Evolutionary conservation across 2,797 vertebrate species (phyloP).

Genomic region (Parauchenoglanis punctatus): DNA sequence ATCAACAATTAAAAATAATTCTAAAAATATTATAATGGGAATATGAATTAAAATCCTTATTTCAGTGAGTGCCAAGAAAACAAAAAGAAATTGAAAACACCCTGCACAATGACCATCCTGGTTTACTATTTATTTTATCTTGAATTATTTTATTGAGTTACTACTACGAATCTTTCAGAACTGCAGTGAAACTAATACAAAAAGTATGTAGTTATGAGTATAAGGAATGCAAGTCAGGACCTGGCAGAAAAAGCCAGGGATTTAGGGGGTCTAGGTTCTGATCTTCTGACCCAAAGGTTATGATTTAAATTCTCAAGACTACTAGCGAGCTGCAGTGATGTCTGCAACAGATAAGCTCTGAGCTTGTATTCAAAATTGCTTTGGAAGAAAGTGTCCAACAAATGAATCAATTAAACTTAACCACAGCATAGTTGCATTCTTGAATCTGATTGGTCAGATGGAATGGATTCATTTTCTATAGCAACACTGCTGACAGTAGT

Average conservation of each 20-base stretch:
- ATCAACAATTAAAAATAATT: neutral
- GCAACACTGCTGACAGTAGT: neutral
- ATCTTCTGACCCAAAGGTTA: neutral
- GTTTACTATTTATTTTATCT: neutral
- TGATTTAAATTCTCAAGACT: neutral
- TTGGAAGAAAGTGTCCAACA: neutral
- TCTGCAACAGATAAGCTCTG: neutral
- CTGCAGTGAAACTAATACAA: neutral
- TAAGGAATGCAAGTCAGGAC: neutral
- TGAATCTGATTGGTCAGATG: neutral
- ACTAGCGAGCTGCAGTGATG: no score
- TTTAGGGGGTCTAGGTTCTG: neutral
- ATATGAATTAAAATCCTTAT: neutral
- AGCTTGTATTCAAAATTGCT: neutral
- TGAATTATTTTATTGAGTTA: neutral
- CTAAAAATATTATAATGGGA: neutral
- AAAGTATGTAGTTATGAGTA: neutral
- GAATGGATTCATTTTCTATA: neutral
- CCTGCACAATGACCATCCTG: neutral
- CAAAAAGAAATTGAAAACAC: neutral
- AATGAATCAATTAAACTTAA: neutral
- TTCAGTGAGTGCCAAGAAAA: neutral
- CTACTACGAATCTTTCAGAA: neutral
- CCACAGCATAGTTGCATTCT: neutral
- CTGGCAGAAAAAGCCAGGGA: neutral